Evolutionary conservation across 2,113 vertebrate species (phyloP).

Genomic region (Protobothrops mucrosquamatus): DNA sequence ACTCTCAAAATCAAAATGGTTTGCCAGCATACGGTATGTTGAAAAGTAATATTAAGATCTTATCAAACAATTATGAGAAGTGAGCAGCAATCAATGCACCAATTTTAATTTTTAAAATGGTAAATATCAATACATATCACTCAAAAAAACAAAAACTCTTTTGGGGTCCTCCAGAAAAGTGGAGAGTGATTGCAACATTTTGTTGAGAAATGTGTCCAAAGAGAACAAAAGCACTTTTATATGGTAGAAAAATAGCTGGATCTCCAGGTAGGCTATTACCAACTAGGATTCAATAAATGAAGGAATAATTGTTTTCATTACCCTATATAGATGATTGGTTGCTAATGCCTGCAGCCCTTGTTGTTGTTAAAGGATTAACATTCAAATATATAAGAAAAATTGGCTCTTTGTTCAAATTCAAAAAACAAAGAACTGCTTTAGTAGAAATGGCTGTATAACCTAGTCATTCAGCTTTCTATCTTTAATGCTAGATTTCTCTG

Average conservation of each 20-base stretch:
- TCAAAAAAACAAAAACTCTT: background rate
- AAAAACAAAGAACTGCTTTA: background rate
- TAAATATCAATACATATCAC: background rate
- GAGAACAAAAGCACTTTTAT: background rate
- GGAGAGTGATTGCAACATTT: background rate
- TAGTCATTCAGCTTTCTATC: background rate
- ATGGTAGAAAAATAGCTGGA: background rate
- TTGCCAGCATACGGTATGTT: background rate
- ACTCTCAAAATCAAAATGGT: background rate
- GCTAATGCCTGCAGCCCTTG: background rate
- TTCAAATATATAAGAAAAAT: background rate
- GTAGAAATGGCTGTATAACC: background rate
- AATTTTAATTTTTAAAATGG: background rate
- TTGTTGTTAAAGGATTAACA: background rate
- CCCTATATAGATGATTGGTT: background rate
- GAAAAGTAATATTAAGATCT: background rate
- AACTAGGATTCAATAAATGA: background rate
- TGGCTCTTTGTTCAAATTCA: background rate
- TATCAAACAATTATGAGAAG: background rate
- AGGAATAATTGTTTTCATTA: background rate
- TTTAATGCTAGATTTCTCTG: background rate
- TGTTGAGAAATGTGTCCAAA: background rate
- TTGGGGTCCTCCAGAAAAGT: background rate
- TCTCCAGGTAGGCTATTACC: background rate
- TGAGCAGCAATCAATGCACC: background rate